Percentiles rank a stretch among this genome's conserved stretches.
Conservation (phyloP, 2,113 vertebrate genomes). For the Nematolebias whitei region DNA sequence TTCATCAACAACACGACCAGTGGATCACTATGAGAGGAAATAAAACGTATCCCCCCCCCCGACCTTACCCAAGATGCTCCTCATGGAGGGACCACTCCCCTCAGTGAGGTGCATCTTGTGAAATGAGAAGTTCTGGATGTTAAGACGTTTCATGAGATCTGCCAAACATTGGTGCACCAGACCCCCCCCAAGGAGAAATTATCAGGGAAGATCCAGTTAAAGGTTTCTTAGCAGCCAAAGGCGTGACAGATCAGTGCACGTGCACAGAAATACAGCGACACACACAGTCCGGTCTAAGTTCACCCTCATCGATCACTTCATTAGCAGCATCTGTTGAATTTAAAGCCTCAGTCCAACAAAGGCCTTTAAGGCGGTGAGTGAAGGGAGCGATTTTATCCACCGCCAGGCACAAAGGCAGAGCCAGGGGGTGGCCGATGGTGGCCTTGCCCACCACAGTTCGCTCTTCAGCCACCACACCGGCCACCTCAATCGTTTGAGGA, state of each 20-base stretch:
- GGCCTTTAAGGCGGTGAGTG: no score
- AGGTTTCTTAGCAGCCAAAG: slow-evolving; percentile 44
- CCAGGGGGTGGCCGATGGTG: no score
- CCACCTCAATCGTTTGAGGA: no score
- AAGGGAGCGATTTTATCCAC: no score
- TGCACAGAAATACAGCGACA: slow-evolving; percentile 20
- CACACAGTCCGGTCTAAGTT: background rate
- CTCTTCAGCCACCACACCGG: no score
- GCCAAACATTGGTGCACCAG: slow-evolving; percentile 20
- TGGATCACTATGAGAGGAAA: slow-evolving; percentile 36
- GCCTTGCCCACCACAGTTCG: no score
- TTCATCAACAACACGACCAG: slow-evolving; percentile 31
- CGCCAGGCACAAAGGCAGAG: no score
- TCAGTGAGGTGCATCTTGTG: no score
- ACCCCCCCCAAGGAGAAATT: slow-evolving; percentile 32
- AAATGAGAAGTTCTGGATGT: slow-evolving; percentile 36
- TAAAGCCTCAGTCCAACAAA: background rate
- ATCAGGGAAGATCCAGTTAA: slow-evolving; percentile 49
- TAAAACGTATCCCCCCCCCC: no score
- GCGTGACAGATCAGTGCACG: slow-evolving; percentile 12
- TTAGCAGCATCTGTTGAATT: background rate
- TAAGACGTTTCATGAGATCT: slow-evolving; percentile 43
- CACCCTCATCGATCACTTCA: background rate
- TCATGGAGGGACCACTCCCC: no score
- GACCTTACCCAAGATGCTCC: no score